phyloP scores from a whole-genome alignment of 2,797 vertebrate species.

The Sebastolobus altivelis region DNA sequence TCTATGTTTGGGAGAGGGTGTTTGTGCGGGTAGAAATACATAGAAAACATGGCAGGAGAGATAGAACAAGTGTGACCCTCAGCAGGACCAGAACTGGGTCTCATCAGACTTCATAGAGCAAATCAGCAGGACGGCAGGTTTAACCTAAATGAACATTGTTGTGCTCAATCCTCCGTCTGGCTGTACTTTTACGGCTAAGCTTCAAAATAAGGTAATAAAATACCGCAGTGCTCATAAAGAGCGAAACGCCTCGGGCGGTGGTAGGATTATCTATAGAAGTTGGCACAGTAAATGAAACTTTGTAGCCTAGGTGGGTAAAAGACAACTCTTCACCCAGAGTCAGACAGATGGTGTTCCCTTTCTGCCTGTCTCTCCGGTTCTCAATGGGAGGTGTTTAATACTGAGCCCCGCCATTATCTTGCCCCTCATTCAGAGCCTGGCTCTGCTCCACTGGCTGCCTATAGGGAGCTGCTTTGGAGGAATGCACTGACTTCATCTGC shows the following conservation, averaged over 20 bases:
- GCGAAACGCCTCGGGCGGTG: constrained; percentile 56
- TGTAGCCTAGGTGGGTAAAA: constrained; percentile 67
- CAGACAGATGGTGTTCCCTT: constrained; percentile 79
- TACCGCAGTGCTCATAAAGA: constrained; percentile 67
- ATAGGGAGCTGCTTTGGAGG: constrained; percentile 76
- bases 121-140: constrained; percentile 61
- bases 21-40: constrained; percentile 62
- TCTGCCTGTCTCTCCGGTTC: constrained; percentile 61
- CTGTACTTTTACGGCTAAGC: constrained; percentile 64
- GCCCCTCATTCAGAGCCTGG: constrained; percentile 71
- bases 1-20: constrained; percentile 65
- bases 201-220: constrained; percentile 79
- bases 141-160: constrained; percentile 58
- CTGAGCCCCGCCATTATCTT: constrained; percentile 68
- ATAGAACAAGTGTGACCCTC: constrained; percentile 35
- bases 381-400: constrained; percentile 71
- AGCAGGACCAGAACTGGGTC: constrained; percentile 66
- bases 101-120: constrained; percentile 52
- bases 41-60: constrained; percentile 44
- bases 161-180: constrained; percentile 18
- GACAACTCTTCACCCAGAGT: constrained; percentile 62
- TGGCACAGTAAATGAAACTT: constrained; percentile 65
- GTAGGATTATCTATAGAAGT: constrained; percentile 60
- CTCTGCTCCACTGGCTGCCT: constrained; percentile 74
- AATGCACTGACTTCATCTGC: constrained; percentile 83